Evolutionary conservation across 2,113 vertebrate genomes (phyloP).

Genomic region (Chionomys nivalis): DNA sequence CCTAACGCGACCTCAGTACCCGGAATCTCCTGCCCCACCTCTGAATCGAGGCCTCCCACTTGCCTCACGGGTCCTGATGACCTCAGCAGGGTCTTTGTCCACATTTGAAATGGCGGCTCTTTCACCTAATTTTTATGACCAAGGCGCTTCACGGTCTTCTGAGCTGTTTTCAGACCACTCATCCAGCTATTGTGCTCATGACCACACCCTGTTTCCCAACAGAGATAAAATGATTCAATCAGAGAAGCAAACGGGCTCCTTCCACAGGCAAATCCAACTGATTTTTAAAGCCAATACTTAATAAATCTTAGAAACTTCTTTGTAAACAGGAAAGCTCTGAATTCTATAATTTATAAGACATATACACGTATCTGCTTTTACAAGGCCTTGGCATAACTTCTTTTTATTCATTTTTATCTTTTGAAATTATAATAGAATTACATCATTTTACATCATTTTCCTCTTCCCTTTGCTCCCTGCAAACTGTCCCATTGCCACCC

Average conservation of each 20-base stretch:
- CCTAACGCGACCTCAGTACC: not conserved
- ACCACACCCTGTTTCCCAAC: not conserved
- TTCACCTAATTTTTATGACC: not conserved
- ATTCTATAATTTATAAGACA: not conserved
- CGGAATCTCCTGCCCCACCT: not conserved
- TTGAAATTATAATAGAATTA: not conserved
- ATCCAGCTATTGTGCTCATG: not conserved
- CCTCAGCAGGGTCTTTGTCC: not conserved
- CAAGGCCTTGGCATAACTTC: not conserved
- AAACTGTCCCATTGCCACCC: not conserved
- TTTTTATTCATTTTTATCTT: not conserved
- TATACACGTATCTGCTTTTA: not conserved
- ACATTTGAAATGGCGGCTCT: not conserved
- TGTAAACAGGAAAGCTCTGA: conserved; percentile 28
- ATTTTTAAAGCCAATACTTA: not conserved
- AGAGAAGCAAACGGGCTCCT: not conserved
- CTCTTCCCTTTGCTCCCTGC: not conserved
- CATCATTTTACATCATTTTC: not conserved
- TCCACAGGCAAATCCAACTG: not conserved
- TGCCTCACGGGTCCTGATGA: not conserved
- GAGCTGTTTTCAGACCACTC: not conserved
- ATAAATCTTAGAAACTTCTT: not conserved
- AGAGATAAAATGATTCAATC: not conserved
- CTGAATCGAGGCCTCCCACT: not conserved
- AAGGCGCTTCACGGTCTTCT: not conserved